Percentiles rank a stretch among this genome's conserved stretches.
Conservation (phyloP, 2,113 vertebrate genomes). For the Notothenia rossii region DNA sequence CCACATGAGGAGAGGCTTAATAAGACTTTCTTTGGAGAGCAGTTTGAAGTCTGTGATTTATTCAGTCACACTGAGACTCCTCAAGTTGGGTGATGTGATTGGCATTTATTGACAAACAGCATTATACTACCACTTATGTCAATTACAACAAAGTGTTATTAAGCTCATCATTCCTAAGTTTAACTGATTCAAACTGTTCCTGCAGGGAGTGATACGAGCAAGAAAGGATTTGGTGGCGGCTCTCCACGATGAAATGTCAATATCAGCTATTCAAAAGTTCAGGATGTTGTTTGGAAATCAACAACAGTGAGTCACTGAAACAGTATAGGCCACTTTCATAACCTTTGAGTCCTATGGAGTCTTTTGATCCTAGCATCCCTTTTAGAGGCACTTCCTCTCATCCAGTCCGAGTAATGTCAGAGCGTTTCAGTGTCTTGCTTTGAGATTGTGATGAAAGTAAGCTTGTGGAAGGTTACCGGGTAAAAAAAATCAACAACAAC, state of each 20-base stretch:
- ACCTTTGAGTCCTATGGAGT: constrained; percentile 47
- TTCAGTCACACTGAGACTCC: constrained; percentile 42
- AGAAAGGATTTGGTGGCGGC: constrained; percentile 33
- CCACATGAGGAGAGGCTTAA: constrained; percentile 51
- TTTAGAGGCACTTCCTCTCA: constrained; percentile 26
- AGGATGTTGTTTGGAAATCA: constrained; percentile 37
- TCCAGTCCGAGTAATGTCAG: constrained; percentile 55
- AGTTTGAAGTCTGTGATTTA: constrained; percentile 51
- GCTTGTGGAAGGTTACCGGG: constrained; percentile 33
- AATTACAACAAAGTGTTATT: constrained; percentile 64
- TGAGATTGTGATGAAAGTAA: constrained; percentile 42
- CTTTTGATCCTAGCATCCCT: constrained; percentile 42
- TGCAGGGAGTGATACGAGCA: constrained; percentile 31
- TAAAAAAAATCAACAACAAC: background rate
- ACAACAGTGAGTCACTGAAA: constrained; percentile 34
- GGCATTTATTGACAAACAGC: constrained; percentile 72
- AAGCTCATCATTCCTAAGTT: constrained; percentile 46
- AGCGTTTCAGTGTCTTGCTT: constrained; percentile 38
- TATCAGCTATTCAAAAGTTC: constrained; percentile 18
- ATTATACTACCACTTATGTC: constrained; percentile 58
- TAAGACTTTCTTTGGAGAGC: constrained; percentile 41
- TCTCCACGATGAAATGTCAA: constrained; percentile 47
- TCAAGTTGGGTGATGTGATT: constrained; percentile 53
- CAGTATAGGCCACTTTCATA: background rate
- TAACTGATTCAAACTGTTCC: constrained; percentile 44